Base-by-base conservation (phyloP, 2,113 vertebrate genomes). In the Chaenogobius annularis region DNA sequence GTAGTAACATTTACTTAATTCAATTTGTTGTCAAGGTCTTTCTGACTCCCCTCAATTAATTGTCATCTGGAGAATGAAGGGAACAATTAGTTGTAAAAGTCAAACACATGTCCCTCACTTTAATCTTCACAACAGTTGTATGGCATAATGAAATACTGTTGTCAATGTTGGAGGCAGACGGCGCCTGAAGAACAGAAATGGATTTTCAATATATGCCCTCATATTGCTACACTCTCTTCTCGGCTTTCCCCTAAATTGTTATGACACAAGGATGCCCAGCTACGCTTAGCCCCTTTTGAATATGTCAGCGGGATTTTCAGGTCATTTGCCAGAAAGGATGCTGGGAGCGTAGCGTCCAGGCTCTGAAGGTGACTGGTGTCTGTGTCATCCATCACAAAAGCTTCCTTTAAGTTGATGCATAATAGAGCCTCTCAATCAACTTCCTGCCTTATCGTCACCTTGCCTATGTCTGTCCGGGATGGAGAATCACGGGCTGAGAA, bases 361-460 rank as follows among this genome's bases (percentile, higher is more conserved):
- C 94, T 93, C 94, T 96, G 96, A 99, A 98, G 97, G 97, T 99
- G 97, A 98, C 96, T 97, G 94, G 85, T 90, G 93, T 87, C 85
- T 78, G 82, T 83, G 95, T 95, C 96, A 98, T 98, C 97, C 97
- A 99, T 99, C 97, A 99, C 93, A 81, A 91, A 88, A 92, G 95
- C 95, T 97, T 97, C 95, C 96, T 96, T 97, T 97, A 97, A 96
- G 96, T 96, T 98, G 95, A 97, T 97, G 95, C 94, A 94, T 98
- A 98, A 98, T 99, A 95, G 96, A 96, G 94, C 94, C 95, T 94
- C 96, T 98, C 97, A 97, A 98, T 99, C 97, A 98, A 94, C 95
- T 95, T 95, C 94, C 94, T 92, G 88, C 83, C 94, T 94, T 94
- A 93, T 94, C 96, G 95, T 96, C 96, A 95, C 92, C 95, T 94